A percentile compares a stretch with the other conserved stretches of the same genome.
Conservation (phyloP, 1,140 invertebrate genomes). For the Tetragonula clypearis region DNA sequence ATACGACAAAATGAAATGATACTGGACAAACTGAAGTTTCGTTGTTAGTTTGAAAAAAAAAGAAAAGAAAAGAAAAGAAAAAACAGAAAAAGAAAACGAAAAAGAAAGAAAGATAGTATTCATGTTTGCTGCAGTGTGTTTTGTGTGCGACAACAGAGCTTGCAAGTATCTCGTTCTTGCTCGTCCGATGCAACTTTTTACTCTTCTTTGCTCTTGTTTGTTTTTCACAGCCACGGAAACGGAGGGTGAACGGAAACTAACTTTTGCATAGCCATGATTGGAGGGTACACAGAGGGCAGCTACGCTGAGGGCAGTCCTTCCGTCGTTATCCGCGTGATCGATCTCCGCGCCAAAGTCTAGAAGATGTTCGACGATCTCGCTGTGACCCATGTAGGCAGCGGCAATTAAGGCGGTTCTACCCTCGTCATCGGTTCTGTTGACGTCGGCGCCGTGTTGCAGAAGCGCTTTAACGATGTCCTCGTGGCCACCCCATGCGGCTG, state of each 20-base stretch:
- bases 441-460: conserved; percentile 87
- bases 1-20: not conserved
- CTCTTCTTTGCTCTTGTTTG: not conserved
- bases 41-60: not conserved
- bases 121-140: not conserved
- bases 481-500: conserved; percentile 94
- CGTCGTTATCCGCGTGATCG: conserved; percentile 94
- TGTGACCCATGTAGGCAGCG: conserved; percentile 95
- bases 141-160: not conserved
- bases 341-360: conserved; percentile 93
- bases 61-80: too few relatives aligned
- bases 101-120: not conserved
- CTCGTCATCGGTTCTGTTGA: conserved; percentile 93
- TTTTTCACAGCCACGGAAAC: too few relatives aligned
- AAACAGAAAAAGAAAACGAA: too few relatives aligned
- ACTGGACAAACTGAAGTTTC: not conserved
- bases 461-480: conserved; percentile 90
- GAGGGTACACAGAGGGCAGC: conserved; percentile 95
- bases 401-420: conserved; percentile 95
- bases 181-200: not conserved
- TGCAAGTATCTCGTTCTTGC: not conserved
- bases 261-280: conserved; percentile 88
- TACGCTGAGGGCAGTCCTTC: conserved; percentile 94
- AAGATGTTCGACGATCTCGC: conserved; percentile 94
- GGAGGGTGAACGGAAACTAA: conserved; percentile 62